phyloP scores from a whole-genome alignment of 2,113 vertebrate genomes.

The Proterorhinus semilunaris region DNA sequence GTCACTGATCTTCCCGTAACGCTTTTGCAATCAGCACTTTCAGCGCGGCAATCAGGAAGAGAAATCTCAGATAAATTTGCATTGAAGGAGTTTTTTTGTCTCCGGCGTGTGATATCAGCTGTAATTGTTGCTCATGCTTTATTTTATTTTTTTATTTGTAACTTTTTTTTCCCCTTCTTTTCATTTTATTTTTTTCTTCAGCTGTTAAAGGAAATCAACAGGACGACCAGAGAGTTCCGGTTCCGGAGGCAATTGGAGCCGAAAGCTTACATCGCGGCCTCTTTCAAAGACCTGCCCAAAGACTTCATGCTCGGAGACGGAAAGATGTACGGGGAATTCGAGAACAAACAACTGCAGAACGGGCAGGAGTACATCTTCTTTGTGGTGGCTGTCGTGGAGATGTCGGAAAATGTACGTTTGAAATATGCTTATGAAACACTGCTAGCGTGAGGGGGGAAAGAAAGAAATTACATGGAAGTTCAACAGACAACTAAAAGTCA shows the following conservation, averaged over 20 bases:
- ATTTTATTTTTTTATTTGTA: no score
- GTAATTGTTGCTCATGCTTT: constrained; percentile 12
- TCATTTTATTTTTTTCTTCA: constrained; percentile 36
- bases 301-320: constrained; percentile 94
- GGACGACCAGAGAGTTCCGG: constrained; percentile 89
- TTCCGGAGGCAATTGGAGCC: constrained; percentile 88
- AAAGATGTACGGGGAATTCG: constrained; percentile 92
- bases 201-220: constrained; percentile 95
- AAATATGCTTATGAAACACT: no score
- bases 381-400: constrained; percentile 93
- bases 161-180: neutral
- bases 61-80: constrained; percentile 27
- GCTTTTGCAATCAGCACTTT: constrained; percentile 52
- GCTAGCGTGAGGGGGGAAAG: neutral
- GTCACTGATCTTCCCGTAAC: constrained; percentile 55
- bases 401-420: constrained; percentile 91
- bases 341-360: constrained; percentile 94
- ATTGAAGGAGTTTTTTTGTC: constrained; percentile 44
- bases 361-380: constrained; percentile 98
- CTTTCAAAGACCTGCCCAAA: constrained; percentile 91
- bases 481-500: neutral
- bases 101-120: constrained; percentile 47
- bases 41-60: constrained; percentile 33
- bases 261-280: constrained; percentile 95
- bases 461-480: neutral